These are phyloP conservation scores for Neotragus pygmaeus DNA, from an alignment of 2,113 vertebrate species.

Conservation along the genomic window DNA sequence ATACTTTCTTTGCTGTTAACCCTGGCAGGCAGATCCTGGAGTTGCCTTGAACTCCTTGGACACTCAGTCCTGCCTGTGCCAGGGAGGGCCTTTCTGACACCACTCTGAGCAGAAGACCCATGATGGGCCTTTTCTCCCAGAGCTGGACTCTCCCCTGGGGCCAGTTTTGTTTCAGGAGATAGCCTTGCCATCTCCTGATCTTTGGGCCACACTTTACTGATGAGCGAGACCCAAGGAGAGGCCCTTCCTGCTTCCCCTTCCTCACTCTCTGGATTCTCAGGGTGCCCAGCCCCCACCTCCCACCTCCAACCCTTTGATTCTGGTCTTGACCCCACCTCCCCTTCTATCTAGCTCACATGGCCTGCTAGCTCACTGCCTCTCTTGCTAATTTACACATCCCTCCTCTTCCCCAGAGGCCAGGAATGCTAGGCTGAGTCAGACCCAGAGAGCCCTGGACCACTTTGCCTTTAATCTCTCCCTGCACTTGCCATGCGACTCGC, in stretches of 20 bases:
- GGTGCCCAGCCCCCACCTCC: neutral
- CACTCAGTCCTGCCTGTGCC: neutral
- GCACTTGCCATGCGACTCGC: fast-evolving
- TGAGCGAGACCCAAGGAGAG: neutral
- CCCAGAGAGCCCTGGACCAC: neutral
- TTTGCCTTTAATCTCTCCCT: neutral
- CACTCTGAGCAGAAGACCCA: neutral
- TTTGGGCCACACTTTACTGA: neutral
- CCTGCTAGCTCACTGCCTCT: neutral
- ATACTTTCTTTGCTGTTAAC: neutral
- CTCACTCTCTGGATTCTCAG: neutral
- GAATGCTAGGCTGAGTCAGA: neutral
- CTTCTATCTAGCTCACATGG: neutral
- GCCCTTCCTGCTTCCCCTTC: neutral
- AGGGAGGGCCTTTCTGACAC: no score
- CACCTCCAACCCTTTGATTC: neutral
- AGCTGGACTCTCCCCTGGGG: neutral
- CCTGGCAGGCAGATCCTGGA: neutral
- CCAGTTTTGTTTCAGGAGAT: neutral
- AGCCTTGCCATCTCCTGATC: neutral
- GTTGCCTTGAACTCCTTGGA: neutral
- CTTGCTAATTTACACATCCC: neutral
- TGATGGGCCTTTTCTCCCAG: fast-evolving
- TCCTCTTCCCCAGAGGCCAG: neutral
- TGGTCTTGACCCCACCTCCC: neutral